These are phyloP conservation scores for Eupithecia pulchellata DNA, from an alignment of 2,888 invertebrate genomes.

Conservation along the genomic window DNA sequence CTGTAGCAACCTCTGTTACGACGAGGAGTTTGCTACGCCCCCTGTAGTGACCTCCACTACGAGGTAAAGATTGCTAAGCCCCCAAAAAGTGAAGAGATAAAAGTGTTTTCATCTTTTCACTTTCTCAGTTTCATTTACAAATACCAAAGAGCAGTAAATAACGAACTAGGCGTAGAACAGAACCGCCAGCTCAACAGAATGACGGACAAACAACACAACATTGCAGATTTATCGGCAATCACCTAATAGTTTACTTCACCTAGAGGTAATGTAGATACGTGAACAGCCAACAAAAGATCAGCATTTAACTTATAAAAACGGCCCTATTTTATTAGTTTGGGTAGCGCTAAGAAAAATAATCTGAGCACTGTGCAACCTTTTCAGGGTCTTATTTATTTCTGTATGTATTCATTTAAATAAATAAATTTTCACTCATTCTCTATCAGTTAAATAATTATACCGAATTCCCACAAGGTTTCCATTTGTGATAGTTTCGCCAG, in stretches of 20 bases:
- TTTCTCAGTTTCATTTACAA: not conserved
- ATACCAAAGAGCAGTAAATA: slow-evolving; percentile 16
- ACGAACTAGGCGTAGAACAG: slow-evolving; percentile 36
- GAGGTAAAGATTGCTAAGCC: too few relatives aligned
- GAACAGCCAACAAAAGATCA: slow-evolving; percentile 36
- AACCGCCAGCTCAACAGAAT: slow-evolving; percentile 36
- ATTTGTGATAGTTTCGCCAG: slow-evolving; percentile 1
- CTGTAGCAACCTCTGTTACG: too few relatives aligned
- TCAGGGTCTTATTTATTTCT: not conserved
- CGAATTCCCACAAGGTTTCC: slow-evolving; percentile 1
- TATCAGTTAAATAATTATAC: not conserved
- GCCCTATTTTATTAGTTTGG: not conserved
- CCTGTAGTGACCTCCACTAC: too few relatives aligned
- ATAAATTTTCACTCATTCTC: too few relatives aligned
- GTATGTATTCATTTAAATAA: not conserved
- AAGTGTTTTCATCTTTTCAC: too few relatives aligned
- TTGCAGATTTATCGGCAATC: slow-evolving; percentile 53
- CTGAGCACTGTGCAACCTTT: not conserved
- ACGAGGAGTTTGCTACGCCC: too few relatives aligned
- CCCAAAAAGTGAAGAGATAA: too few relatives aligned
- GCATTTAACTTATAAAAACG: slow-evolving; percentile 41
- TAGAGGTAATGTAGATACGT: slow-evolving; percentile 37
- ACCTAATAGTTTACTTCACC: slow-evolving; percentile 46
- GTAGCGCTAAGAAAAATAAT: not conserved
- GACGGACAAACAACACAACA: slow-evolving; percentile 46